phyloP scores from a whole-genome alignment of 1,140 invertebrate genomes.

The Listronotus oregonensis region DNA sequence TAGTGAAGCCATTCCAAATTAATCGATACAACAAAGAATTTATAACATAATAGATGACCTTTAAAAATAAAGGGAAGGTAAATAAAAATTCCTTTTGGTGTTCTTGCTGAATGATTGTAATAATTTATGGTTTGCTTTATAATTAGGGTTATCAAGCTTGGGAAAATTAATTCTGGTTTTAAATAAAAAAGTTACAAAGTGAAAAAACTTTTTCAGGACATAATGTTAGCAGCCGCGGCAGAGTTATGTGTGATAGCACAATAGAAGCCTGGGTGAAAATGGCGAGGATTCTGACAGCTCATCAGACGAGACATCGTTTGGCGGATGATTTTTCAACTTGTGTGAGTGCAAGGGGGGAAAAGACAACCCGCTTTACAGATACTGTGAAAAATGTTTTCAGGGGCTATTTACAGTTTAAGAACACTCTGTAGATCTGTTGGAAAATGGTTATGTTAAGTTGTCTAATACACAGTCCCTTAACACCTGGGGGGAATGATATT shows the following conservation, averaged over 20 bases:
- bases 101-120: no score
- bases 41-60: no score
- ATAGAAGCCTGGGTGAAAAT: slow-evolving; percentile 49
- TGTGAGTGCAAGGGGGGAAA: slow-evolving; percentile 64
- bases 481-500: no score
- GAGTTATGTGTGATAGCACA: slow-evolving; percentile 46
- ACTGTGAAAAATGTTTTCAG: slow-evolving; percentile 71
- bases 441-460: not conserved
- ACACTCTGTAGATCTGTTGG: not conserved
- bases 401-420: slow-evolving; percentile 44
- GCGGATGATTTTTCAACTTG: slow-evolving; percentile 66
- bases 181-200: no score
- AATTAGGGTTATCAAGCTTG: no score
- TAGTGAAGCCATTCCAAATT: no score
- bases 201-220: slow-evolving; percentile 33
- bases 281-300: slow-evolving; percentile 62
- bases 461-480: not conserved
- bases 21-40: no score
- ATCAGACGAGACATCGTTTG: slow-evolving; percentile 58
- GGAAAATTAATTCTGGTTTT: no score
- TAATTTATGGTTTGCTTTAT: no score
- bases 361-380: slow-evolving; percentile 67
- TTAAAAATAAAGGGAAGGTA: no score
- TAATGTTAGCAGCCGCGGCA: slow-evolving; percentile 43
- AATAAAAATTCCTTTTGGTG: no score